A percentile compares a stretch with the other conserved stretches of the same genome.
Conservation (phyloP, 2,797 vertebrate species). For the Eutrigla gurnardus region DNA sequence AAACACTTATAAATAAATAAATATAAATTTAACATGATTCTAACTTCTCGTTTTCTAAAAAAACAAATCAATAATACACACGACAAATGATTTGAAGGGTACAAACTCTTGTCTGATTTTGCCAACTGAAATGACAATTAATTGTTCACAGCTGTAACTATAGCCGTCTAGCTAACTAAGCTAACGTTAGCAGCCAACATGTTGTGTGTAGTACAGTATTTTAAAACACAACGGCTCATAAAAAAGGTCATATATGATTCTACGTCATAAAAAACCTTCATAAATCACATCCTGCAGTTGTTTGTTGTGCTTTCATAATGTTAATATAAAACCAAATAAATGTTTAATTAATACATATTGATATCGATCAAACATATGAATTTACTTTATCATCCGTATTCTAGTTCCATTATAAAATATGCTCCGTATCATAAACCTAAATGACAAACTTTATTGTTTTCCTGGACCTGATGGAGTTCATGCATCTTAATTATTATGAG, state of each 20-base stretch:
- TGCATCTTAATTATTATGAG: constrained; percentile 5
- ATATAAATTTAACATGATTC: not conserved
- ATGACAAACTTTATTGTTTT: not conserved
- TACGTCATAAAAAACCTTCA: not conserved
- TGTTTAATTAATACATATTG: not conserved
- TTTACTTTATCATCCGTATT: not conserved
- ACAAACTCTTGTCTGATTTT: not conserved
- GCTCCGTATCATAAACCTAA: not conserved
- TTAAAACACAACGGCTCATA: not conserved
- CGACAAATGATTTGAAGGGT: not conserved
- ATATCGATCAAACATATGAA: not conserved
- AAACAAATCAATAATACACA: not conserved
- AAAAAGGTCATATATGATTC: not conserved
- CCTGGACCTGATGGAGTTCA: not conserved
- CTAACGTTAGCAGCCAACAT: not conserved
- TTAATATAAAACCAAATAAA: too few species aligned
- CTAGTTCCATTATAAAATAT: not conserved
- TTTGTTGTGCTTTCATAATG: too few species aligned
- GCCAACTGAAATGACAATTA: too few species aligned
- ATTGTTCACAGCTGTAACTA: not conserved
- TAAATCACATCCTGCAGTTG: too few species aligned
- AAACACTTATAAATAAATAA: too few species aligned
- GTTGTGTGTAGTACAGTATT: not conserved
- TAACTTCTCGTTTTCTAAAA: not conserved
- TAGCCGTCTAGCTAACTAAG: not conserved